Base-by-base conservation (phyloP, 2,797 vertebrate genomes). In the Enteromius thamalakanensis region DNA sequence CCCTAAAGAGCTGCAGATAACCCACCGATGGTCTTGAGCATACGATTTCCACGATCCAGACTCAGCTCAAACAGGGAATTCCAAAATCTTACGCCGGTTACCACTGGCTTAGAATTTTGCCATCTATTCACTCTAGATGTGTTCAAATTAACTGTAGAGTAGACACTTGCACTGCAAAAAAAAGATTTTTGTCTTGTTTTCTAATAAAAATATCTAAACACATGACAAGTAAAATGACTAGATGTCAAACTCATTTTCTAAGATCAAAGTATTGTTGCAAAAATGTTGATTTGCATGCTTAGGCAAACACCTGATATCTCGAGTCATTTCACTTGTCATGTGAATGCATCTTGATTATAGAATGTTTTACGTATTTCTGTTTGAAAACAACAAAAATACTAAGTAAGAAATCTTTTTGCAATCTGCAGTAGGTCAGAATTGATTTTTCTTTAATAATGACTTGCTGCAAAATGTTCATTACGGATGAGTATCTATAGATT, bases 1-100 rank as follows among this genome's bases (percentile, higher is more conserved):
- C 79, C 83, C 81, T 76, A 42, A 42, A 68, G 51, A 70, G 65
- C 75, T 77, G 40, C 75, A 83, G 21, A 77, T 72, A 34, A 83
- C 76, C 67, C 49, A 72, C 37, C 23, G 49, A 76, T 17, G 64
- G 74, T 85, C 42, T 21, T 74, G 34, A 40, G 53, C 81, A 40
- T 76, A 67, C 55, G 68, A 64, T 80, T 51, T 74, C 29, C 69
- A 72, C n/a, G 84, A 49, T 76, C 53, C 83, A 42, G 37, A 60
- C 42, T 62, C 37, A 14, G 72, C 45, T 67, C 60, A 45, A 64
- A 68, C 51, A 55, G 67, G 53, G 42, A 64, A 58, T 34, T 81
- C 37, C 49, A 58, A 37, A 81, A 62, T 72, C 34, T 55, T 17
- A 19, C 7, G 12, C 11, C 19, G 64, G n/a, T 49, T 72, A 37